Evolutionary conservation across 2,888 invertebrate genomes (phyloP), one percentile per base, ranked within the genome.

Genomic region (Rhaphigaster nebulosa): DNA sequence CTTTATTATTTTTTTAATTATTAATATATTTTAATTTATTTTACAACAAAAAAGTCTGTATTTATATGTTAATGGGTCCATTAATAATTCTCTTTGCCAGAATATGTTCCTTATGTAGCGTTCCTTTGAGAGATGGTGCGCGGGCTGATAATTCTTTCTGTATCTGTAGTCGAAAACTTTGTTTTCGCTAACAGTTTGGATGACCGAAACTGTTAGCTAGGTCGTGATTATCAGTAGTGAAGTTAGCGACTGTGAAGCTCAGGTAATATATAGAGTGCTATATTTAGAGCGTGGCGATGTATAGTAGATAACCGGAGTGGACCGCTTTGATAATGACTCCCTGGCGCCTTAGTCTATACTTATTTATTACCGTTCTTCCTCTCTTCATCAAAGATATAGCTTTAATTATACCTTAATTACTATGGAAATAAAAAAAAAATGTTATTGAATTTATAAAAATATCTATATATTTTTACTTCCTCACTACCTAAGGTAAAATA

Each of bases 251-350:
- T 76, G 70, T 76, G 26, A 38, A 76, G 70, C 20, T 1, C 4
- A 76, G 70, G 38, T 76, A 76, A 38, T n/a, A n/a, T n/a, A n/a
- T 76, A 76, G 18, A 76, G 70, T 38, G 6, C 70, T 76, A 76
- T 76, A 76, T 76, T 38, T 76, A 76, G 70, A 76, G 70, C 70
- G 70, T 70, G 20, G 38, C 18, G 38, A 60, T 10, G 13, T 26
- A 60, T 8, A 8, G 8, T 6, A 60, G n/a, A 18, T 15, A 60
- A 12, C n/a, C 52, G 18, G 29, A 18, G 18, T 38, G 34, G 18
- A 23, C 70, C 70, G 34, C 70, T 76, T 34, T 76, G 34, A 76
- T 76, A 76, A 76, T 76, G 70, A 23, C 70, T 23, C 65, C 29
- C 2, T 38, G 70, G 70, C 70, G 70, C 18, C 70, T 38, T 4